Evolutionary conservation across 2,888 invertebrate species (phyloP).

Genomic region (Mythimna ferrago): DNA sequence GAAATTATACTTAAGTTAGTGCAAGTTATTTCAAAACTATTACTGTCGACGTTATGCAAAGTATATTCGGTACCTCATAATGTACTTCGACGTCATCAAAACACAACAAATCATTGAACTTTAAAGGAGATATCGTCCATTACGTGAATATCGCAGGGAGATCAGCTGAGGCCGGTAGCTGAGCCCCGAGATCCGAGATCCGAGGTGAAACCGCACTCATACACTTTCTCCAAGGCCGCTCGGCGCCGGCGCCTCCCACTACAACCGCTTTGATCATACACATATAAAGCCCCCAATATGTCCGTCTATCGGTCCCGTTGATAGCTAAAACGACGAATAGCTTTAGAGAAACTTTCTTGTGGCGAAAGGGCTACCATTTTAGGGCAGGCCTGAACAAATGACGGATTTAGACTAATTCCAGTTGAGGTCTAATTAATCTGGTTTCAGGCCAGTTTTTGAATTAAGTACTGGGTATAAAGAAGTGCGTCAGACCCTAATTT

Average conservation of each 20-base stretch:
- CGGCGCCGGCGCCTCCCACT: slow-evolving; percentile 76
- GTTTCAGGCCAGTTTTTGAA: too few species aligned
- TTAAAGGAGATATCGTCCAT: slow-evolving; percentile 68
- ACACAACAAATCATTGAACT: slow-evolving; percentile 52
- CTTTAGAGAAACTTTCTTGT: slow-evolving; percentile 21
- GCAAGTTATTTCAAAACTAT: not conserved
- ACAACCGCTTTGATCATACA: slow-evolving; percentile 50
- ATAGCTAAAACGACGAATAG: slow-evolving; percentile 23
- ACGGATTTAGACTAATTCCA: not conserved
- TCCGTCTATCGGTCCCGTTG: slow-evolving; percentile 42
- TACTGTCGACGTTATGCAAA: not conserved
- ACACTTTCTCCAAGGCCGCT: slow-evolving; percentile 87
- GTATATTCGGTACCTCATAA: not conserved
- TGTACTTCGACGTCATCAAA: slow-evolving; percentile 30
- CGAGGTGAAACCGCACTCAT: slow-evolving; percentile 80
- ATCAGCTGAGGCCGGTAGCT: slow-evolving; percentile 65
- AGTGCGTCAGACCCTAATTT: too few species aligned
- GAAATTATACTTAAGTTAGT: too few species aligned
- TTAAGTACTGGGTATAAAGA: too few species aligned
- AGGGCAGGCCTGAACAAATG: not conserved
- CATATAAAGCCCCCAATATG: slow-evolving; percentile 56
- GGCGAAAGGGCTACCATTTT: slow-evolving; percentile 5
- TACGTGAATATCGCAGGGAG: slow-evolving; percentile 69
- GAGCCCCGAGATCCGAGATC: slow-evolving; percentile 52
- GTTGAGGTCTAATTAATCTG: too few species aligned